Percentiles rank a stretch among this genome's conserved stretches.
Conservation (phyloP, 2,888 invertebrate genomes). For the Diogma glabrata region DNA sequence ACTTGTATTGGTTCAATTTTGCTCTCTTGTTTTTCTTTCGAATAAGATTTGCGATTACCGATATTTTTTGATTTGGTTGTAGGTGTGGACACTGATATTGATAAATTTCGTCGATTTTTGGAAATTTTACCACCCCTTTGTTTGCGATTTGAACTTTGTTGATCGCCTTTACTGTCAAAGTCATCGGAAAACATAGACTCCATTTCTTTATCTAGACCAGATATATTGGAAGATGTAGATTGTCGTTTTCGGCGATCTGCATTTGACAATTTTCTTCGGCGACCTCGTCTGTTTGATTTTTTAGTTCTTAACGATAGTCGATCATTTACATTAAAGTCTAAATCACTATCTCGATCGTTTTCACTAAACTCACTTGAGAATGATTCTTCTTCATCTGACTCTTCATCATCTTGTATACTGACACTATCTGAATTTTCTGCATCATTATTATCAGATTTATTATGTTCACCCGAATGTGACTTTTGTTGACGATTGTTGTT, state of each 20-base stretch:
- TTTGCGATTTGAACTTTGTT: not conserved
- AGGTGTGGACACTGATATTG: not conserved
- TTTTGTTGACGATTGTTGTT: no score
- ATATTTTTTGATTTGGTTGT: not conserved
- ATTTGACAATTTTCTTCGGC: conserved; percentile 23
- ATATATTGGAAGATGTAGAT: conserved; percentile 22
- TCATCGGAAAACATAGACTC: conserved; percentile 5
- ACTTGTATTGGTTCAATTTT: conserved; percentile 22
- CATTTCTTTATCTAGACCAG: conserved; percentile 22
- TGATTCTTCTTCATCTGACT: conserved; percentile 19
- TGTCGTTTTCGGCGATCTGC: conserved; percentile 16
- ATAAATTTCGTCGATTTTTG: not conserved
- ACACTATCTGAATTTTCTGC: conserved; percentile 19
- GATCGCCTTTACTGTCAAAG: not conserved
- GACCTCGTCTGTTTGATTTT: conserved; percentile 18
- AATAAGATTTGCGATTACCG: not conserved
- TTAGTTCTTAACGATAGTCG: conserved; percentile 18
- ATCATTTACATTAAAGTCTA: conserved; percentile 49
- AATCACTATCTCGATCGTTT: conserved; percentile 48
- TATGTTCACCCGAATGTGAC: conserved; percentile 3
- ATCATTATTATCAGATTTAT: conserved; percentile 10
- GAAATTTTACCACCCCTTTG: conserved; percentile 1
- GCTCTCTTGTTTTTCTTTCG: not conserved
- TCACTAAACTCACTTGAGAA: conserved; percentile 34
- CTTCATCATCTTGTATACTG: conserved; percentile 14